phyloP scores from a whole-genome alignment of 1,140 invertebrate species.

The Adelges cooleyi region DNA sequence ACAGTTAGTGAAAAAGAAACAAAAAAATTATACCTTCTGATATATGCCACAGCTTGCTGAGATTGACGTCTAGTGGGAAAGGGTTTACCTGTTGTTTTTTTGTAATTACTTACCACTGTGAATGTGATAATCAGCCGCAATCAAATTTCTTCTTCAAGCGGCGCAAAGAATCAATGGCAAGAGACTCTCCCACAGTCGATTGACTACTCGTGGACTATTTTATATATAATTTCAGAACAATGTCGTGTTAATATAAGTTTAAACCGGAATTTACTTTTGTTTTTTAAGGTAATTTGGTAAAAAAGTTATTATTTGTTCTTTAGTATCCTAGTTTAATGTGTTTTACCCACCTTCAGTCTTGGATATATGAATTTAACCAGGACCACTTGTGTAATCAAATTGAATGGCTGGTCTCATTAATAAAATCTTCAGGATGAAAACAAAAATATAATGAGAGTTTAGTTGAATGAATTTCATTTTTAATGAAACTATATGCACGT shows the following conservation, averaged over 20 bases:
- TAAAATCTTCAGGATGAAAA: conserved; percentile 26
- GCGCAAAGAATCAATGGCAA: conserved; percentile 27
- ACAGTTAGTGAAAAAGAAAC: conserved; percentile 3
- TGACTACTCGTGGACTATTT: conserved; percentile 28
- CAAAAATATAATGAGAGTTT: conserved; percentile 23
- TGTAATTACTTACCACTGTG: conserved; percentile 21
- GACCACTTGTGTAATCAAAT: conserved; percentile 16
- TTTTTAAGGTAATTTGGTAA: conserved; percentile 18
- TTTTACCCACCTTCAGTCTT: conserved; percentile 26
- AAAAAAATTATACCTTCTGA: conserved; percentile 26
- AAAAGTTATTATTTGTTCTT: conserved; percentile 20
- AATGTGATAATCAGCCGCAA: conserved; percentile 26
- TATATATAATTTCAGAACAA: conserved; percentile 29
- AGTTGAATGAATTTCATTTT: background rate
- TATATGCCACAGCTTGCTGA: conserved; percentile 20
- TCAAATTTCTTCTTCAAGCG: conserved; percentile 22
- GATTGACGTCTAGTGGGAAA: conserved; percentile 26
- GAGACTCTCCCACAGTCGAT: conserved; percentile 27
- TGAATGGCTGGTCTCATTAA: conserved; percentile 23
- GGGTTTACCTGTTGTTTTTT: conserved; percentile 26
- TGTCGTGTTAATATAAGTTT: conserved; percentile 26
- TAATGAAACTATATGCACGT: too few relatives aligned
- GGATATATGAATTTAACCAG: conserved; percentile 21
- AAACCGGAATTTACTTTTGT: conserved; percentile 25
- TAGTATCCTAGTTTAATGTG: conserved; percentile 19